These are phyloP conservation scores for Asobara japonica DNA, from an alignment of 1,140 invertebrate genomes.

Conservation along the genomic window DNA sequence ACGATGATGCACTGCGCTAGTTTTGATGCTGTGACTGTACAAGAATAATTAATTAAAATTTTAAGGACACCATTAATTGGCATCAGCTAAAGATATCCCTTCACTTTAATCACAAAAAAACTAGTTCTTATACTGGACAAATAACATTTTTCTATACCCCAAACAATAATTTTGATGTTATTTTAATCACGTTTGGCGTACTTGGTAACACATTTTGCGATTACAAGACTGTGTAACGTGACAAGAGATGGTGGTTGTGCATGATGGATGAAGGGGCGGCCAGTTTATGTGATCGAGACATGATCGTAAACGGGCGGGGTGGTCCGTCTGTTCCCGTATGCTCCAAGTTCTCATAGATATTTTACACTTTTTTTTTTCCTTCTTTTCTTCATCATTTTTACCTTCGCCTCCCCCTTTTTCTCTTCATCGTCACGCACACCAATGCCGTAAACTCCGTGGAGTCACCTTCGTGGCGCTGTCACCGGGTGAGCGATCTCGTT, in stretches of 20 bases:
- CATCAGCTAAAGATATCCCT: too few relatives aligned
- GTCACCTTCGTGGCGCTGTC: constrained; percentile 47
- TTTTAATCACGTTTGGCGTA: constrained; percentile 11
- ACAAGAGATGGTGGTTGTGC: constrained; percentile 51
- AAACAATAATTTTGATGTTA: constrained; percentile 6
- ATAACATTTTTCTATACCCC: not conserved
- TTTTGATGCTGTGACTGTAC: too few relatives aligned
- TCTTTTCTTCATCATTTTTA: constrained; percentile 5
- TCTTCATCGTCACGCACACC: constrained; percentile 16
- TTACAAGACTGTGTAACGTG: constrained; percentile 45
- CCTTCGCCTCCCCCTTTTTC: constrained; percentile 21
- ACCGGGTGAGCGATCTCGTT: constrained; percentile 62
- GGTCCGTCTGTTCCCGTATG: constrained; percentile 55
- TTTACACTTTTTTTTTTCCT: constrained; percentile 27
- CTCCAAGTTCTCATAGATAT: constrained; percentile 33
- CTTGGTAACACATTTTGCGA: constrained; percentile 16
- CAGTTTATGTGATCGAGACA: constrained; percentile 66
- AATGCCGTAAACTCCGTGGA: constrained; percentile 15
- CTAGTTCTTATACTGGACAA: too few relatives aligned
- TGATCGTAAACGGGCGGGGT: constrained; percentile 62
- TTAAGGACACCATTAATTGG: too few relatives aligned
- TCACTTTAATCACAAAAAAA: too few relatives aligned
- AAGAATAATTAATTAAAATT: too few relatives aligned
- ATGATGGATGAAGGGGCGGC: constrained; percentile 67
- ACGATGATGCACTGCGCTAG: too few relatives aligned